Percentiles rank a stretch among this genome's conserved stretches.
Evolutionary conservation across 2,797 vertebrate genomes (phyloP).

Genomic region (Anguilla marmorata): DNA sequence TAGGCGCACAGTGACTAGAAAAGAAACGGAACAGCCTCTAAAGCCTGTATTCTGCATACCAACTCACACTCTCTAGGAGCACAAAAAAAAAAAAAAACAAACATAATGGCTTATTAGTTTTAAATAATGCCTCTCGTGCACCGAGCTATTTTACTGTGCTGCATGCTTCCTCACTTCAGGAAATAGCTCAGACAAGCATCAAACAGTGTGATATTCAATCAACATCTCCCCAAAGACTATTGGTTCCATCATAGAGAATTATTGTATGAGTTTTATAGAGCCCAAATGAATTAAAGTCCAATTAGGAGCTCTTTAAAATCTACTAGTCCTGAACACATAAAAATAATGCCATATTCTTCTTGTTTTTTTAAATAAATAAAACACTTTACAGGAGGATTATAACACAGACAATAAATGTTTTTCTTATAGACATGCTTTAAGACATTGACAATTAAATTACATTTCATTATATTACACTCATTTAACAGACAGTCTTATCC

Average conservation of each 20-base stretch:
- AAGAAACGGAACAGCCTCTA: background rate
- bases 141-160: slow-evolving; percentile 58
- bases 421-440: background rate
- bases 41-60: background rate
- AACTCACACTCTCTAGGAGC: background rate
- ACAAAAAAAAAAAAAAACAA: background rate
- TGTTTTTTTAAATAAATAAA: slow-evolving; percentile 51
- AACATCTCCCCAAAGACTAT: slow-evolving; percentile 57
- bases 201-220: slow-evolving; percentile 65
- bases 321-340: slow-evolving; percentile 64
- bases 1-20: background rate
- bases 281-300: slow-evolving; percentile 71
- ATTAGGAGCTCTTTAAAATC: slow-evolving; percentile 73
- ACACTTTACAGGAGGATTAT: slow-evolving; percentile 44
- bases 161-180: slow-evolving; percentile 64
- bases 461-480: background rate
- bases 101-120: slow-evolving; percentile 70
- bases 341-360: slow-evolving; percentile 56
- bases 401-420: slow-evolving; percentile 19
- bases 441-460: background rate
- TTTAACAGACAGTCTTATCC: background rate
- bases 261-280: slow-evolving; percentile 59
- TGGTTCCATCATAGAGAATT: slow-evolving; percentile 60
- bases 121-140: slow-evolving; percentile 64
- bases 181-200: slow-evolving; percentile 59